phyloP scores from a whole-genome alignment of 2,113 vertebrate species.

The Callipepla californica region DNA sequence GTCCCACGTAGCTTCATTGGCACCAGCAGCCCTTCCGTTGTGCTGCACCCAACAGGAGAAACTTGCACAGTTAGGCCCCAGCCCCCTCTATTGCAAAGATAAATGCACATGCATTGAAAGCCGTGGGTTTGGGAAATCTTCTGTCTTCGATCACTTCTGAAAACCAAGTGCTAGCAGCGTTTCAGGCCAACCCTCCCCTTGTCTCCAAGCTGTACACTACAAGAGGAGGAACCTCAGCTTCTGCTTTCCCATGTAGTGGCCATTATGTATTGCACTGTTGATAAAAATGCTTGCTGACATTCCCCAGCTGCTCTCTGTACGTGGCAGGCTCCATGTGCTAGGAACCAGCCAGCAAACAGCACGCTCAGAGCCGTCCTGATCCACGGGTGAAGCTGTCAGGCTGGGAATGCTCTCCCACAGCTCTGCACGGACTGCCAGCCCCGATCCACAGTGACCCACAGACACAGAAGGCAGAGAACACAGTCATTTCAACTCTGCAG shows the following conservation, averaged over 20 bases:
- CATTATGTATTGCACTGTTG: constrained; percentile 2
- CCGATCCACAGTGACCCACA: neutral
- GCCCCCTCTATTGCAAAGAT: neutral
- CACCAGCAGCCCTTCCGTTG: neutral
- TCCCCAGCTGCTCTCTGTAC: neutral
- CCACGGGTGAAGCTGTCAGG: neutral
- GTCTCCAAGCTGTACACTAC: neutral
- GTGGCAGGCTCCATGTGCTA: neutral
- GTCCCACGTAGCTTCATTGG: fast-evolving
- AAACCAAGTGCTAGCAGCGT: neutral
- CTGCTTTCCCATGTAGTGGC: neutral
- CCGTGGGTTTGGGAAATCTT: neutral
- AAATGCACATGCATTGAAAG: neutral
- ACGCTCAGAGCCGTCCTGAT: neutral
- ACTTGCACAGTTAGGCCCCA: neutral
- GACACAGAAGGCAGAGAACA: neutral
- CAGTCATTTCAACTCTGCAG: constrained; percentile 30
- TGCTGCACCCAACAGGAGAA: neutral
- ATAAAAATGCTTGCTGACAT: neutral
- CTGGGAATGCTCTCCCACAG: neutral
- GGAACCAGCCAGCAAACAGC: neutral
- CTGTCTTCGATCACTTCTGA: neutral
- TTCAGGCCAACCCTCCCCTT: neutral
- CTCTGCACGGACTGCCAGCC: fast-evolving
- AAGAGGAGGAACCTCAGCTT: neutral